These are phyloP conservation scores for Muscicapa comitata DNA, from an alignment of 2,797 vertebrate genomes.

Conservation along the genomic window DNA sequence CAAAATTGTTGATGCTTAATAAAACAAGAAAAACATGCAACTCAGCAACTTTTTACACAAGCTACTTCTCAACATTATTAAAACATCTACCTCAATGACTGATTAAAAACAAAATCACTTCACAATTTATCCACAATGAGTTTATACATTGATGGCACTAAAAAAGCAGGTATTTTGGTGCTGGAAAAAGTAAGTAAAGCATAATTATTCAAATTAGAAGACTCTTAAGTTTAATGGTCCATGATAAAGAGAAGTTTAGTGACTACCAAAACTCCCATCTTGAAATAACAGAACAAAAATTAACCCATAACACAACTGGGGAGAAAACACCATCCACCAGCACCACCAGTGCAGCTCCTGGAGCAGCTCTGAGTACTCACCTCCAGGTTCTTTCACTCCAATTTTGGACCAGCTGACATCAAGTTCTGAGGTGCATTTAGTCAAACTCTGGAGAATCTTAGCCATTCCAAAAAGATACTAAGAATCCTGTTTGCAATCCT, in stretches of 20 bases:
- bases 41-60: not conserved
- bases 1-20: not conserved
- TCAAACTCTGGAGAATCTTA: not conserved
- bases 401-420: not conserved
- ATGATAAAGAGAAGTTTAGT: not conserved
- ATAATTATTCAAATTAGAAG: not conserved
- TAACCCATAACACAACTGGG: not conserved
- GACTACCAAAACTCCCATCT: not conserved
- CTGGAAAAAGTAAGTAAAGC: not conserved
- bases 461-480: not conserved
- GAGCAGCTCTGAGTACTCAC: rapidly evolving
- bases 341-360: not conserved
- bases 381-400: not conserved
- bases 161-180: not conserved
- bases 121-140: not conserved
- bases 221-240: not conserved
- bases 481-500: not conserved
- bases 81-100: not conserved
- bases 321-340: not conserved
- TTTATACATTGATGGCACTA: not conserved
- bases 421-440: not conserved
- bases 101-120: not conserved
- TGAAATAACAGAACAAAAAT: not conserved
- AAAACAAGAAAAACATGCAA: not conserved
- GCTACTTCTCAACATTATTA: not conserved